phyloP scores from a whole-genome alignment of 2,888 invertebrate species.

The Ophion ellenae region DNA sequence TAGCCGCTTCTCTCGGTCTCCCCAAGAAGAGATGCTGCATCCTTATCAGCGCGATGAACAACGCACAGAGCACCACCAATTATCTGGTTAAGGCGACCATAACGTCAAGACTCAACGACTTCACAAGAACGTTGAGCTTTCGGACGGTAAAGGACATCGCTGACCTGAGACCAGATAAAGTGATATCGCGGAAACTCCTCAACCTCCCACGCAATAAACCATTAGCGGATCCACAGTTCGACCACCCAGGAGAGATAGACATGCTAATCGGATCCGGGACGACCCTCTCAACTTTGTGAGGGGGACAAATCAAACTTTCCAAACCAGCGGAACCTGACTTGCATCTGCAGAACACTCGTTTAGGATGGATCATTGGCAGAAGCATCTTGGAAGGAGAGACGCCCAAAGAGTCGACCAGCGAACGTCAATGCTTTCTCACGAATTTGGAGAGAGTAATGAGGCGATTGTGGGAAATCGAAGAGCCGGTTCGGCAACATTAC shows the following conservation, averaged over 20 bases:
- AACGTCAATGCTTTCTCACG: too few relatives aligned
- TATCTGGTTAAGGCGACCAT: too few relatives aligned
- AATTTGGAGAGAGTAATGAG: too few relatives aligned
- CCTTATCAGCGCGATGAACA: constrained; percentile 20
- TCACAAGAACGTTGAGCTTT: constrained; percentile 1
- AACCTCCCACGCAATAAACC: constrained; percentile 57
- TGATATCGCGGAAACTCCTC: constrained; percentile 39
- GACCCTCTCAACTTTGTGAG: constrained; percentile 49
- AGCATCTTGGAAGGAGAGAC: too few relatives aligned
- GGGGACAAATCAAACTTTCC: constrained; percentile 62
- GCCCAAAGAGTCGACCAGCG: too few relatives aligned
- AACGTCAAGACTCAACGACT: too few relatives aligned
- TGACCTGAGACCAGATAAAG: constrained; percentile 37
- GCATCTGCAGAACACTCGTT: not conserved
- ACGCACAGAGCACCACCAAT: not conserved
- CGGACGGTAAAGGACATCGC: constrained; percentile 45
- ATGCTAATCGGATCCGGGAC: constrained; percentile 59
- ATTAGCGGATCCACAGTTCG: constrained; percentile 66
- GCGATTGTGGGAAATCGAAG: too few relatives aligned
- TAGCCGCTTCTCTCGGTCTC: too few relatives aligned
- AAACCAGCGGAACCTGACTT: constrained; percentile 37
- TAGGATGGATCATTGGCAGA: too few relatives aligned
- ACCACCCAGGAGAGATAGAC: constrained; percentile 60
- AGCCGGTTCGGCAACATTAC: too few relatives aligned
- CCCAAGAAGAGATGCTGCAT: not conserved